Evolutionary conservation across 1,140 invertebrate genomes (phyloP), one percentile per base, ranked within the genome.

Genomic region (Doryteuthis pealeii): DNA sequence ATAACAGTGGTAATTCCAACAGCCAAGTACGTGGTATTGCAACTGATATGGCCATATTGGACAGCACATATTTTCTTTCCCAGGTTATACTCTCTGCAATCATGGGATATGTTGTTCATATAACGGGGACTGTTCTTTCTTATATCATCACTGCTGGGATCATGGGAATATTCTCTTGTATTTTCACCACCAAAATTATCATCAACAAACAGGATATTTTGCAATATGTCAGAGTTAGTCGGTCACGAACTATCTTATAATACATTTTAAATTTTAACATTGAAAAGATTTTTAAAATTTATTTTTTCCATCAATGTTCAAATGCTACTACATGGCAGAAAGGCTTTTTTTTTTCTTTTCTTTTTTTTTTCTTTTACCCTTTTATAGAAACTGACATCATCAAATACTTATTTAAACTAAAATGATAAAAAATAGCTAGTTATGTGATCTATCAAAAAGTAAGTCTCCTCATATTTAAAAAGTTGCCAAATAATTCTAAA

Each of bases 61-160:
- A 90, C 79, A 84, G 85, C 49, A 86, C 89, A 32, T 90, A 89
- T 78, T 90, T 86, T 78, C 79, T 89, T n/a, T 87, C 88, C 0
- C 89, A 90, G 76, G 89, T 90, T 40, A 82, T 89, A 8, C 79
- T 89, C 66, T 88, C 89, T 0, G 76, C 86, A 6, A 72, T 88
- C 32, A 87, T 90, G 83, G 89, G 89, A 30, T 86, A 87, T 35
- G 77, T 90, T 30, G 89, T 89, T 8, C 87, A 90, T 74, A 74
- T 86, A 30, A 87, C 86, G 1, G 87, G 85, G 49, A 85, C 85
- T 1, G 85, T 88, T 0, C 69, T 87, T 12, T 80, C 84, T 2
- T 90, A 90, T 79, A 89, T 90, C 80, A 76, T 89, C 18, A 82
- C 81, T 22, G 85, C 87, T 40, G 83, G 81, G 1, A 71, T 79